Evolutionary conservation across 2,888 invertebrate genomes (phyloP).

Genomic region (Acronicta psi): DNA sequence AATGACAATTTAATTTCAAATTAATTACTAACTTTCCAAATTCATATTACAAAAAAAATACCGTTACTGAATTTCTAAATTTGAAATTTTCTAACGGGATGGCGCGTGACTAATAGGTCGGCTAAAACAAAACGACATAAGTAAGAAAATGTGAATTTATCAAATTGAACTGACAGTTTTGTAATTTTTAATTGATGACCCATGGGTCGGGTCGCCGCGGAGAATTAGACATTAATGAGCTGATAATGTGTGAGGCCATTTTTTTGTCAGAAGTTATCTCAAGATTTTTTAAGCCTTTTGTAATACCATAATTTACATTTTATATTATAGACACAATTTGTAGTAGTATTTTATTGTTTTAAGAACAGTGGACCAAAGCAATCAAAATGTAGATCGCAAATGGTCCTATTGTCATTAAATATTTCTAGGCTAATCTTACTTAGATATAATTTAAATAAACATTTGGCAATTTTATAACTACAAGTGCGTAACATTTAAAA

Average conservation of each 20-base stretch:
- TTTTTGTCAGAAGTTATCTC: slow-evolving; percentile 62
- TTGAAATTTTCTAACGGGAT: slow-evolving; percentile 68
- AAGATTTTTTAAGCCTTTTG: slow-evolving; percentile 36
- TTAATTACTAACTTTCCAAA: slow-evolving; percentile 46
- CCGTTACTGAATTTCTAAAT: slow-evolving; percentile 55
- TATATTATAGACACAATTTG: too few relatives aligned
- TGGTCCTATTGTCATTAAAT: too few relatives aligned
- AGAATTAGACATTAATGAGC: slow-evolving; percentile 78
- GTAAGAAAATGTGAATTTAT: slow-evolving; percentile 76
- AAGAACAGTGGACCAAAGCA: too few relatives aligned
- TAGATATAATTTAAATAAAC: too few relatives aligned
- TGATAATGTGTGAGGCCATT: slow-evolving; percentile 76
- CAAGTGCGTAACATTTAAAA: too few relatives aligned
- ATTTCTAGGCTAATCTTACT: too few relatives aligned
- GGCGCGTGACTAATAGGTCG: slow-evolving; percentile 72
- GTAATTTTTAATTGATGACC: slow-evolving; percentile 78
- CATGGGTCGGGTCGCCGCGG: slow-evolving; percentile 74
- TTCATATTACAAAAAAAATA: slow-evolving; percentile 49
- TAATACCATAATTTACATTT: slow-evolving; percentile 30
- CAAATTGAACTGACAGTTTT: slow-evolving; percentile 74
- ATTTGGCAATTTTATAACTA: too few relatives aligned
- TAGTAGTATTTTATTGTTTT: too few relatives aligned
- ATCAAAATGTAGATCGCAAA: too few relatives aligned
- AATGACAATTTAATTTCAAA: slow-evolving; percentile 49
- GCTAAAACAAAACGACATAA: slow-evolving; percentile 73